Base-by-base conservation (phyloP, 2,797 vertebrate genomes). In the Thamnophis elegans region DNA sequence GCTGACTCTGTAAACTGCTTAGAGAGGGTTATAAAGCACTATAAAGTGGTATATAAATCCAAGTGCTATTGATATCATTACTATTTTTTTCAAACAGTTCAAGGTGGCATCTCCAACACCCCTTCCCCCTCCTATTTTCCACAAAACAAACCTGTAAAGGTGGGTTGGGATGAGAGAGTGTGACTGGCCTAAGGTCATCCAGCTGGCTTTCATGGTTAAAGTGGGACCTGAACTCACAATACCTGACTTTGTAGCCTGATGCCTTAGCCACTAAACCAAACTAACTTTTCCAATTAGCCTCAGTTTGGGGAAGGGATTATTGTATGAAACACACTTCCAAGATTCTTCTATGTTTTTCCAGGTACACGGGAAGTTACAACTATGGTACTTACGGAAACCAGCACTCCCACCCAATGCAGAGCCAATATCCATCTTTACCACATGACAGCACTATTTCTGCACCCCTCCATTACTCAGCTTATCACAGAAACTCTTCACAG, bases 321-420 rank as follows among this genome's bases (percentile, higher is more conserved):
- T 82, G 10, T 78, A 20, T 92, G 60, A 92, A 85, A 12, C 47
- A 47, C 42, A 47, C 10, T 94, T 82, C 68, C 94, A 73, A 96
- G 54, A 28, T n/a, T 88, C 47, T 55, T 94, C 92, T 58, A 16
- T 91, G 94, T 87, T 55, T 1, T 96, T 97, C 88, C 51, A 99
- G 99, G 92, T 99, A 99, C 95, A 98, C 98, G 6, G 99, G 99
- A 91, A 99, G 98, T 97, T 99, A 99, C 97, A 99, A 99, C 97
- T 99, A 99, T 1, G 98, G 99, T 95, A 99, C 98, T 97, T 99
- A 99, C 56, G 95, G 98, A 97, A 99, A 99, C 97, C 99, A 99
- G 97, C 99, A 99, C 89, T 98, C 99, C 58, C 98, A 98, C 94
- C 98, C 99, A 68, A 98, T 99, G 96, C 99, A 99, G 98, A 98